Percentiles rank a stretch among this genome's conserved stretches.
Conservation (phyloP, 2,797 vertebrate genomes). For the Cygnus olor region DNA sequence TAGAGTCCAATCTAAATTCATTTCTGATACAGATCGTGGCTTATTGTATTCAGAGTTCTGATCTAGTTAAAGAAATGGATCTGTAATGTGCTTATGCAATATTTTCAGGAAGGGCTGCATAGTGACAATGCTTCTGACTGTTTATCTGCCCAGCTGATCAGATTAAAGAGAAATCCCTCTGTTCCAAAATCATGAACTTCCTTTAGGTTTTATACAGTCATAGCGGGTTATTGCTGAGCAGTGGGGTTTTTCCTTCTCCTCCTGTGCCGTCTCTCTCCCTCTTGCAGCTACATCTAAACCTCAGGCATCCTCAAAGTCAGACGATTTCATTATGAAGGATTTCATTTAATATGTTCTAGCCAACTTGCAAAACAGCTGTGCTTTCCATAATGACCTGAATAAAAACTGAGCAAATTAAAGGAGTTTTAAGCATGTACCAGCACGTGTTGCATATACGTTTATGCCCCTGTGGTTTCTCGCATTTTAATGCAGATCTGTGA, state of each 20-base stretch:
- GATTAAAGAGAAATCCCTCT: slow-evolving; percentile 49
- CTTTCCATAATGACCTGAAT: slow-evolving; percentile 42
- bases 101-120: slow-evolving; percentile 62
- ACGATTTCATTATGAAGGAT: neutral
- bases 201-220: slow-evolving; percentile 24
- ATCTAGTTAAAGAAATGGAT: slow-evolving; percentile 69
- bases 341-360: slow-evolving; percentile 19
- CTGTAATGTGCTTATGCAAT: slow-evolving; percentile 58
- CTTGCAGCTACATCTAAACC: neutral
- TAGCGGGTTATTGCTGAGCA: neutral
- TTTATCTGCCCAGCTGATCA: slow-evolving; percentile 49
- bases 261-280: neutral
- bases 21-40: slow-evolving; percentile 50
- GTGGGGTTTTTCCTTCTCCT: neutral
- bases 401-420: neutral
- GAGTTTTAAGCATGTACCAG: neutral
- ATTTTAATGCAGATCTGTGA: neutral
- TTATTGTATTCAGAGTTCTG: slow-evolving; percentile 59
- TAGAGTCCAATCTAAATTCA: slow-evolving; percentile 58
- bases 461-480: neutral
- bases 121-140: slow-evolving; percentile 56
- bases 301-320: slow-evolving; percentile 5
- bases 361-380: neutral
- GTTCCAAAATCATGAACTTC: slow-evolving; percentile 57
- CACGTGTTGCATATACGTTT: neutral